Conservation (phyloP, 2,797 vertebrate species). For the Cyclura pinguis region DNA sequence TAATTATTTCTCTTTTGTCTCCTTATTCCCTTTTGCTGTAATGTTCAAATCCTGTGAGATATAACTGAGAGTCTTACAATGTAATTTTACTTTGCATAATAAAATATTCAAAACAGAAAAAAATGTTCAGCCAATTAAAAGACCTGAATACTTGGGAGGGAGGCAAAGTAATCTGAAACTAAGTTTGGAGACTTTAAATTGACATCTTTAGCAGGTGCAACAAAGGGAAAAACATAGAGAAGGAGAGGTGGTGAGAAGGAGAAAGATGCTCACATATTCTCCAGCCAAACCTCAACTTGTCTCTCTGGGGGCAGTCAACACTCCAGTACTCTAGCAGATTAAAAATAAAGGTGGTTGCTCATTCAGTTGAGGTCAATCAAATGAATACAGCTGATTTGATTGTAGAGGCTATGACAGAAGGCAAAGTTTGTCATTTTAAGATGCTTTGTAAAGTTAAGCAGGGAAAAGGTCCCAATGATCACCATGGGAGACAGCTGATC, state of each 20-base stretch:
- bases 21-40: too few species aligned
- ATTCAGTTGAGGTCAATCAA: not conserved
- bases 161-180: not conserved
- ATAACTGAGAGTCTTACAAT: too few species aligned
- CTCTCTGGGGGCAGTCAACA: not conserved
- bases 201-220: not conserved
- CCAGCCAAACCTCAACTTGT: not conserved
- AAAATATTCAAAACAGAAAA: not conserved
- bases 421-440: not conserved
- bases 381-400: not conserved
- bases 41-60: too few species aligned
- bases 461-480: not conserved
- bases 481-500: not conserved
- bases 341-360: not conserved
- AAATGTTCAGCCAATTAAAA: not conserved
- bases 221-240: too few species aligned
- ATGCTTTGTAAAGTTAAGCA: not conserved
- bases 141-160: not conserved
- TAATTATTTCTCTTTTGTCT: too few species aligned
- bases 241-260: not conserved
- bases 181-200: conserved; percentile 5
- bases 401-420: not conserved
- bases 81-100: too few species aligned
- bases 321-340: not conserved
- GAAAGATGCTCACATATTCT: not conserved